phyloP scores from a whole-genome alignment of 2,797 vertebrate genomes.

The Acrossocheilus wenchowensis region DNA sequence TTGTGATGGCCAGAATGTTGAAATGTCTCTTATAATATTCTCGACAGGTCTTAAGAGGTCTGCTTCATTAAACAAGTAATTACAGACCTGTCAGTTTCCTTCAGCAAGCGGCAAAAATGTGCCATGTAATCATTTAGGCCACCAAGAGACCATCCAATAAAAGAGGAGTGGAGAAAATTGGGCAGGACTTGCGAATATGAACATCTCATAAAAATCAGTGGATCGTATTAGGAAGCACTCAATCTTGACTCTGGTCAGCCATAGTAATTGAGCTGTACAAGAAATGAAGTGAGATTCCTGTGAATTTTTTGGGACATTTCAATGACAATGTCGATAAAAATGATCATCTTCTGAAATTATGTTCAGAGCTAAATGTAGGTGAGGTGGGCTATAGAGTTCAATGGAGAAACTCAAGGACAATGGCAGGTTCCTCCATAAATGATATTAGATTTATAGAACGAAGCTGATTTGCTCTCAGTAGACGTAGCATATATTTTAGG shows the following conservation, averaged over 20 bases:
- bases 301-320: slow-evolving; percentile 41
- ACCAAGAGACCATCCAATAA: slow-evolving; percentile 22
- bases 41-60: slow-evolving; percentile 44
- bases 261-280: slow-evolving; percentile 49
- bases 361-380: slow-evolving; percentile 20
- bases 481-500: slow-evolving; percentile 5
- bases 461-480: slow-evolving; percentile 21
- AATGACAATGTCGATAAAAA: slow-evolving; percentile 37
- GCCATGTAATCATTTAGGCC: slow-evolving; percentile 47
- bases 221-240: slow-evolving; percentile 52
- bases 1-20: slow-evolving; percentile 41
- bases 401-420: slow-evolving; percentile 25
- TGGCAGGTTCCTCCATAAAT: slow-evolving; percentile 19
- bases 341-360: slow-evolving; percentile 29
- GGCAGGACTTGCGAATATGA: slow-evolving; percentile 44
- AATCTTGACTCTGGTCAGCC: slow-evolving; percentile 38
- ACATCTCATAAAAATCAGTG: slow-evolving; percentile 47
- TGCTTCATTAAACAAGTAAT: slow-evolving; percentile 53
- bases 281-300: slow-evolving; percentile 33
- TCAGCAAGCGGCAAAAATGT: slow-evolving; percentile 33
- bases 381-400: background rate
- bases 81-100: slow-evolving; percentile 52
- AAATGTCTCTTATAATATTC: slow-evolving; percentile 45
- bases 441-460: slow-evolving; percentile 1
- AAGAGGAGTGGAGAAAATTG: slow-evolving; percentile 30